phyloP scores from a whole-genome alignment of 2,113 vertebrate species.

The Hippocampus guttulatus region DNA sequence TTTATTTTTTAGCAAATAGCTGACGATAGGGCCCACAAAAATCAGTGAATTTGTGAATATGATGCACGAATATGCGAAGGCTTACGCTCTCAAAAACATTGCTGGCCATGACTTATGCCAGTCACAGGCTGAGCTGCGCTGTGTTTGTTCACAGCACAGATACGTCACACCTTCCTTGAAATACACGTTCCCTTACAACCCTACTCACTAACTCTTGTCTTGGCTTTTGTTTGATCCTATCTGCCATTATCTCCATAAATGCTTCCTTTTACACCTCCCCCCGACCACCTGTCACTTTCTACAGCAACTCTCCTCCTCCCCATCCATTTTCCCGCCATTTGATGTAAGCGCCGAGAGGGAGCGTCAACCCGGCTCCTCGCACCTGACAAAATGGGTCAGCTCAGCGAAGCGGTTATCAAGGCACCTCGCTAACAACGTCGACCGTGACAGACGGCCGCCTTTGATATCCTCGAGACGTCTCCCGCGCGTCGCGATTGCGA shows the following conservation, averaged over 20 bases:
- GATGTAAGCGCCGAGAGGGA: conserved; percentile 40
- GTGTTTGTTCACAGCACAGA: too few species aligned
- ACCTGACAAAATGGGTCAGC: conserved; percentile 59
- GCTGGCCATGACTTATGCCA: background rate
- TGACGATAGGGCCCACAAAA: too few species aligned
- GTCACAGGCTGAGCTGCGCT: too few species aligned
- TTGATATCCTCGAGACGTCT: conserved; percentile 45
- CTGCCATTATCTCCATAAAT: conserved; percentile 9
- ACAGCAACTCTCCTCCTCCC: background rate
- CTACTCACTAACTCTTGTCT: background rate
- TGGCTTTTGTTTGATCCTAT: background rate
- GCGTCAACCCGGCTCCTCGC: conserved; percentile 34
- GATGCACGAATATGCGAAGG: too few species aligned
- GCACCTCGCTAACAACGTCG: conserved; percentile 45
- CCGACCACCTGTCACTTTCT: conserved; percentile 6
- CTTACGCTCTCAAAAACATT: background rate
- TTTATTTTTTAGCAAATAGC: too few species aligned
- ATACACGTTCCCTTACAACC: too few species aligned
- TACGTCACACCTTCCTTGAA: too few species aligned
- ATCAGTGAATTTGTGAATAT: too few species aligned
- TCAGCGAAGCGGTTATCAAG: conserved; percentile 42
- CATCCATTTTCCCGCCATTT: conserved; percentile 16
- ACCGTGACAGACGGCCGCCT: conserved; percentile 40
- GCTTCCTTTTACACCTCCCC: conserved; percentile 4
- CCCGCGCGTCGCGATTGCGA: background rate